Evolutionary conservation across 2,797 vertebrate species (phyloP).

Genomic region (Sternotherus odoratus): DNA sequence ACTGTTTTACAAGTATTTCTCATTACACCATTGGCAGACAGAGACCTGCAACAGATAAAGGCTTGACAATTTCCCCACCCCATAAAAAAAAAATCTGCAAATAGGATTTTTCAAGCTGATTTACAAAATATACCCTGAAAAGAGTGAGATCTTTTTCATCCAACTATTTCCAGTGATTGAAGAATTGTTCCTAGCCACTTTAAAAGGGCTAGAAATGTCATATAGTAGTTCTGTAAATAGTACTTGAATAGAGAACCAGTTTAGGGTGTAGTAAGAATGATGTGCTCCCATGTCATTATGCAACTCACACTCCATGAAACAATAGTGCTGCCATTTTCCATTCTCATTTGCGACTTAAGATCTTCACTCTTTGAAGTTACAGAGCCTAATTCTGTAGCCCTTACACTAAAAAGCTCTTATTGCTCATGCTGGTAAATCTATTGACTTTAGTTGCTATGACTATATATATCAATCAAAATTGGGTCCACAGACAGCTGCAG

Average conservation of each 20-base stretch:
- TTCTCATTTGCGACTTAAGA: background rate
- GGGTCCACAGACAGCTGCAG: background rate
- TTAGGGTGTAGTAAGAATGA: background rate
- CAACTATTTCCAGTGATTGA: background rate
- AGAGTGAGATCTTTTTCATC: conserved; percentile 13
- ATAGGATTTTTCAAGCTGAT: conserved; percentile 42
- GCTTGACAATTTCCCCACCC: background rate
- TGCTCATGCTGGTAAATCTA: background rate
- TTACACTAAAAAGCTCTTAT: background rate
- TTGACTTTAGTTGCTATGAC: background rate
- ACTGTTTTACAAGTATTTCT: conserved; percentile 19
- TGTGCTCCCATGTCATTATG: background rate
- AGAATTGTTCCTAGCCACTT: conserved; percentile 50
- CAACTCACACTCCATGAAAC: background rate
- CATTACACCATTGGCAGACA: conserved; percentile 38
- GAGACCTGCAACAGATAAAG: conserved; percentile 3
- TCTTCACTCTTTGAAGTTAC: background rate
- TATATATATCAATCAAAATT: background rate
- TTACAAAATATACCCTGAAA: conserved; percentile 29
- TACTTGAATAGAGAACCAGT: background rate
- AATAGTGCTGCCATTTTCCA: background rate
- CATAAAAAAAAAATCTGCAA: conserved; percentile 3
- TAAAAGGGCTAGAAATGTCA: background rate
- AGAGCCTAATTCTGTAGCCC: background rate
- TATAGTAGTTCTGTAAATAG: background rate